Evolutionary conservation across 1,140 invertebrate species (phyloP).

Genomic region (Oscheius sp.): DNA sequence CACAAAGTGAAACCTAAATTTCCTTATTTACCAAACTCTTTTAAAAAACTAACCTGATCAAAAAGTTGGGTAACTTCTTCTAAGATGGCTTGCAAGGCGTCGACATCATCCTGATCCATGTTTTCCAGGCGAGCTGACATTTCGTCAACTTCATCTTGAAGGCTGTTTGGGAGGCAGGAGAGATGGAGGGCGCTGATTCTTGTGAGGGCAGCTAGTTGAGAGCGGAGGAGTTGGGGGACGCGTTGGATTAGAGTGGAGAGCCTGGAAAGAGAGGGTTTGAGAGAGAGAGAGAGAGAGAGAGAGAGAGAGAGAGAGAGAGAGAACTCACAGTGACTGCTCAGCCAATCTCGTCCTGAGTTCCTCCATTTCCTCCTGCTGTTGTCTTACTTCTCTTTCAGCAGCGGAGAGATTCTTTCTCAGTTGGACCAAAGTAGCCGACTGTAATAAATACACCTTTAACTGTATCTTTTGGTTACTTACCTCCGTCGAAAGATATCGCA

Average conservation of each 20-base stretch:
- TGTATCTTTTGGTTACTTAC: neutral
- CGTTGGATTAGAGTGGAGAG: neutral
- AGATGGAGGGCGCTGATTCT: neutral
- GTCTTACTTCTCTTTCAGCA: slow-evolving; percentile 47
- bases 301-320: neutral
- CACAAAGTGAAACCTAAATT: neutral
- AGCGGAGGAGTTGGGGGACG: neutral
- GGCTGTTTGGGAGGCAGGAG: neutral
- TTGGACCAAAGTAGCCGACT: slow-evolving; percentile 35
- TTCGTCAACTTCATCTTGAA: neutral
- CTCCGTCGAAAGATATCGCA: slow-evolving; percentile 33
- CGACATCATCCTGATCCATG: neutral
- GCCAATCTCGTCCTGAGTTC: slow-evolving; percentile 33
- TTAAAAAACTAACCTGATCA: slow-evolving; percentile 2
- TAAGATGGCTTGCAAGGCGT: slow-evolving; percentile 4
- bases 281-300: neutral
- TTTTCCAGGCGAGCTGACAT: neutral
- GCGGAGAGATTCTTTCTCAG: slow-evolving; percentile 41
- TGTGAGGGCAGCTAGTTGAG: neutral
- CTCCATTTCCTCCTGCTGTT: slow-evolving; percentile 50
- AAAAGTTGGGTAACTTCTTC: slow-evolving; percentile 16
- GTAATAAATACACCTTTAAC: slow-evolving; percentile 12
- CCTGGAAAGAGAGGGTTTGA: neutral
- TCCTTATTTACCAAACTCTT: neutral
- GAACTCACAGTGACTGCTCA: neutral